A percentile compares a stretch with the other conserved stretches of the same genome.
Conservation (phyloP, 2,888 invertebrate genomes). For the Lasioglossum vierecki region DNA sequence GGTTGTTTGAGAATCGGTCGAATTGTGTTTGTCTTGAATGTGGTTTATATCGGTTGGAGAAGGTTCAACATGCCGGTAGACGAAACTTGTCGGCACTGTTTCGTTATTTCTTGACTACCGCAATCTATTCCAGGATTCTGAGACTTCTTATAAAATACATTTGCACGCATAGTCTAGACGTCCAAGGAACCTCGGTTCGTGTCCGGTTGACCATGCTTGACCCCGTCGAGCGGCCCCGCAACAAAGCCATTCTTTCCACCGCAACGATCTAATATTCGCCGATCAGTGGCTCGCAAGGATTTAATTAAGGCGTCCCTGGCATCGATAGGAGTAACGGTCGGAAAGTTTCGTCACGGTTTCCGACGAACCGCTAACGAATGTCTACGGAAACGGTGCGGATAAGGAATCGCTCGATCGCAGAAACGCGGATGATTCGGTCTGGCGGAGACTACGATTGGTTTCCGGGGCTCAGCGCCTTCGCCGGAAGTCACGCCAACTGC, state of each 20-base stretch:
- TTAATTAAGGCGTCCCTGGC: neutral
- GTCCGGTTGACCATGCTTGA: neutral
- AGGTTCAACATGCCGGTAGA: too few species aligned
- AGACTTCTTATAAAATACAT: neutral
- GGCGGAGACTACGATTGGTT: slow-evolving; percentile 75
- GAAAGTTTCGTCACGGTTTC: slow-evolving; percentile 3
- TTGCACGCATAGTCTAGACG: neutral
- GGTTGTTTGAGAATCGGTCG: neutral
- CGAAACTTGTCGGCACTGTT: too few species aligned
- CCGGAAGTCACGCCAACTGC: slow-evolving; percentile 77
- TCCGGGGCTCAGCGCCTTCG: slow-evolving; percentile 75
- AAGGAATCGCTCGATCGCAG: slow-evolving; percentile 70
- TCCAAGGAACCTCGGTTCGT: neutral
- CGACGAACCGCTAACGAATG: slow-evolving; percentile 41
- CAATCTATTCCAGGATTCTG: neutral
- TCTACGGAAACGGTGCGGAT: slow-evolving; percentile 40
- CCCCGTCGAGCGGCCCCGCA: neutral
- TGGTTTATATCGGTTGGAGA: too few species aligned
- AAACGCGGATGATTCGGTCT: slow-evolving; percentile 74
- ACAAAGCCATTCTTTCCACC: neutral
- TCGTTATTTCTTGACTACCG: too few species aligned
- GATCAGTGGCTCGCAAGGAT: neutral
- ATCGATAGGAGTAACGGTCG: neutral
- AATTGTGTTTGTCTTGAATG: too few species aligned
- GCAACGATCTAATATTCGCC: neutral